phyloP scores from a whole-genome alignment of 2,797 vertebrate genomes.

The Melanogrammus aeglefinus region DNA sequence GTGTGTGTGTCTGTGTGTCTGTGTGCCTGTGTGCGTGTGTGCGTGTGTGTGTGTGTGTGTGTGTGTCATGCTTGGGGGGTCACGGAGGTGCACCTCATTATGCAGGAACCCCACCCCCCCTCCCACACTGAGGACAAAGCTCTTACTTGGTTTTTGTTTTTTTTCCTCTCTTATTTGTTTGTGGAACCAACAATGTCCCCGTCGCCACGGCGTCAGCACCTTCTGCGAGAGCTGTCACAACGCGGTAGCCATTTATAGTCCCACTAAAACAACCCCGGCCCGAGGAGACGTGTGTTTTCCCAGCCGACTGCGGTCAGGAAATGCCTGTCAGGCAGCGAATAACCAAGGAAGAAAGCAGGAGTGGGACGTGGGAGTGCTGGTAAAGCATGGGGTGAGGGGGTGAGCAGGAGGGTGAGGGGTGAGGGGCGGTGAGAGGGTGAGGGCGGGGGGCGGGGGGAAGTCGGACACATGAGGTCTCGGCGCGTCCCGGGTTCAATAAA shows the following conservation, averaged over 20 bases:
- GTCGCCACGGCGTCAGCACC: conserved; percentile 37
- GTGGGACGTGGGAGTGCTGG: conserved; percentile 16
- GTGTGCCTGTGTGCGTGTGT: conserved; percentile 14
- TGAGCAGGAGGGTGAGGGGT: not conserved
- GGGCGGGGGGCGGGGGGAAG: not conserved
- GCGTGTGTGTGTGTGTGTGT: too few relatives aligned
- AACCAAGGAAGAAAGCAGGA: conserved; percentile 17
- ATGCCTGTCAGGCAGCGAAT: conserved; percentile 56
- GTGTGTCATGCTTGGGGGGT: too few relatives aligned
- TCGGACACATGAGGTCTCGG: conserved; percentile 2
- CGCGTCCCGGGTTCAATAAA: conserved; percentile 43
- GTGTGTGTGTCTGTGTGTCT: conserved; percentile 17
- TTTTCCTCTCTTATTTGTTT: too few relatives aligned
- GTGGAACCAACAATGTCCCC: not conserved
- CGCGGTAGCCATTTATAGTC: conserved; percentile 40
- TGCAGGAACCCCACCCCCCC: not conserved
- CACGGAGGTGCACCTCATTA: not conserved
- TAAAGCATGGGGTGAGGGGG: not conserved
- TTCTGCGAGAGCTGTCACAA: conserved; percentile 46
- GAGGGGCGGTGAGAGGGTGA: not conserved
- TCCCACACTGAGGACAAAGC: conserved; percentile 5
- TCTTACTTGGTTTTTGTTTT: too few relatives aligned
- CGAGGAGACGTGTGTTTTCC: conserved; percentile 23
- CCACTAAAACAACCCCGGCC: conserved; percentile 32
- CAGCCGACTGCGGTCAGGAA: conserved; percentile 57